Base-by-base conservation (phyloP, 2,113 vertebrate species). In the Neopipo cinnamomea region DNA sequence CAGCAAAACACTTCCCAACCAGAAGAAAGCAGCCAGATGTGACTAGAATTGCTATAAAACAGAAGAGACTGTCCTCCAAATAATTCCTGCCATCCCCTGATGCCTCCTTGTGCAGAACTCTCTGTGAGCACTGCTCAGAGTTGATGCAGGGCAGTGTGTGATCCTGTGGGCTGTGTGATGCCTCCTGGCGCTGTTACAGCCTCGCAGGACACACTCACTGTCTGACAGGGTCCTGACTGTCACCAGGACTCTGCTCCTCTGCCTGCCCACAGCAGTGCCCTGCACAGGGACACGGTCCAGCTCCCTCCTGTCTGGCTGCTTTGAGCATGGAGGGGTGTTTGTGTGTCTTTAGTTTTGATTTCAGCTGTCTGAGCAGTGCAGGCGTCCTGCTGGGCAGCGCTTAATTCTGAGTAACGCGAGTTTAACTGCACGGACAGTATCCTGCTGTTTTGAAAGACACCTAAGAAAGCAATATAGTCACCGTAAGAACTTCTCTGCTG, bases 401-500 rank as follows among this genome's bases (percentile, higher is more conserved):
- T 96, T 96, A 89, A 89, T 93, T 91, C 90, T 31, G 37, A 70
- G 63, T 25, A 67, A 66, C 42, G 1, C 47, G 37, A 53, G 87
- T 83, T 88, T 91, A 88, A 86, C 79, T 27, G n/a, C 61, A 55
- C 6, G n/a, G 85, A 80, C 79, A 33, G 79, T 59, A 11, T 72
- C 92, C 90, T 16, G 92, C 95, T 94, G 93, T 6, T 96, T 86
- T 77, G 95, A 86, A 94, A 93, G 95, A 80, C 92, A 83, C 93
- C 93, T 80, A 88, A 85, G 93, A 96, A 94, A 93, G 90, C 85
- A 94, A 78, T 70, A 80, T n/a, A 72, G 95, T 65, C 85, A 84
- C 90, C 5, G 14, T 21, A 46, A 88, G 92, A 94, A 78, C 91
- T 58, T 90, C 90, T 68, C 95, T 89, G 92, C 82, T 86, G 91